Conservation (phyloP, 2,888 invertebrate species). For the Lampropteryx suffumata region DNA sequence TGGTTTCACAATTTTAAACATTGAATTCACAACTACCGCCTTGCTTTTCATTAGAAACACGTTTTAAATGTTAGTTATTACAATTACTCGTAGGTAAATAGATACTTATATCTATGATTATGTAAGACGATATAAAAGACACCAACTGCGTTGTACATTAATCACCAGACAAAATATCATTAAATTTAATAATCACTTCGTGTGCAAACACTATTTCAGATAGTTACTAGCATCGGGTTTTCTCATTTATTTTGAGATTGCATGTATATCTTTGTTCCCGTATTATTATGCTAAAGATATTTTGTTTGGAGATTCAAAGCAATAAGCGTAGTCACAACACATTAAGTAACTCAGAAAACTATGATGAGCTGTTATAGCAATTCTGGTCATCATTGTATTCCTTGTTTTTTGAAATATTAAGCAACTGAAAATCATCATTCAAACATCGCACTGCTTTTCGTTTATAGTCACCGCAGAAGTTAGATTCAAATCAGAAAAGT, state of each 20-base stretch:
- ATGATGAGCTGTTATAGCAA: constrained; percentile 13
- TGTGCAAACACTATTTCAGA: no score
- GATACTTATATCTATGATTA: no score
- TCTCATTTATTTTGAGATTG: neutral
- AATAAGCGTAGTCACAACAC: constrained; percentile 38
- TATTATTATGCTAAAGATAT: constrained; percentile 22
- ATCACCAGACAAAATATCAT: constrained; percentile 45
- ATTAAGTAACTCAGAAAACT: constrained; percentile 10
- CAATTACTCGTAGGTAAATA: neutral
- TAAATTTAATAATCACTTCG: neutral
- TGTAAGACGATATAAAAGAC: constrained; percentile 46
- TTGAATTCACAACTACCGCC: no score
- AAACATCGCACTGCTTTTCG: neutral
- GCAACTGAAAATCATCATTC: constrained; percentile 2
- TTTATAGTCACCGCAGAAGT: no score
- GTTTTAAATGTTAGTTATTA: constrained; percentile 2
- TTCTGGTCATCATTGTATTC: constrained; percentile 9
- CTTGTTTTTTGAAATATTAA: constrained; percentile 1
- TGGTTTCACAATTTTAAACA: no score
- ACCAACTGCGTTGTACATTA: constrained; percentile 66
- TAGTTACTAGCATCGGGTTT: no score
- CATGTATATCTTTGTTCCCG: neutral
- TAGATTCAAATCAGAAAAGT: no score
- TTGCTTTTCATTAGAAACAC: no score
- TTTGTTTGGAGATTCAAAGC: constrained; percentile 46